These are phyloP conservation scores for Coccyzus lansbergi DNA, from an alignment of 2,797 vertebrate species.

Conservation along the genomic window DNA sequence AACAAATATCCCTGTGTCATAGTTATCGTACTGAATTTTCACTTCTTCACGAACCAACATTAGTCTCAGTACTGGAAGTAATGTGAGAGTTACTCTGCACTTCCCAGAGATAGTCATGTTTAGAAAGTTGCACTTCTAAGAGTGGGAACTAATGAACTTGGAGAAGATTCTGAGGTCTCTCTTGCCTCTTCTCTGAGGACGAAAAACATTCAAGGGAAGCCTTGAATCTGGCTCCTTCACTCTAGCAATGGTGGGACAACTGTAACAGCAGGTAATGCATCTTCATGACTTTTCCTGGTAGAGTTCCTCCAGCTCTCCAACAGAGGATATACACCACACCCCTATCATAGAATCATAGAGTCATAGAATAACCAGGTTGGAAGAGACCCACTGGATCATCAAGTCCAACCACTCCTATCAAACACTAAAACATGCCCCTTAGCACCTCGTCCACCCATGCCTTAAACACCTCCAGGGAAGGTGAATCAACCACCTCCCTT, in stretches of 20 bases:
- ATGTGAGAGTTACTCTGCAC: neutral
- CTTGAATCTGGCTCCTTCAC: neutral
- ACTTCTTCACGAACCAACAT: neutral
- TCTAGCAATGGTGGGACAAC: neutral
- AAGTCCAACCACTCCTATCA: too few species aligned
- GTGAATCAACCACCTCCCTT: too few species aligned
- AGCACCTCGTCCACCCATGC: too few species aligned
- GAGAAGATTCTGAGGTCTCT: neutral
- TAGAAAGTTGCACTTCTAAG: neutral
- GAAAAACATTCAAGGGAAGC: neutral
- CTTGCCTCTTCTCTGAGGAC: neutral
- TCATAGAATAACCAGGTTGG: too few species aligned
- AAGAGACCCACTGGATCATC: too few species aligned
- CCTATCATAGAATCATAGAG: too few species aligned
- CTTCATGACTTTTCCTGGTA: neutral
- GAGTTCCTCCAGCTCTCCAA: neutral
- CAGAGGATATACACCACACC: neutral
- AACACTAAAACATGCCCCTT: too few species aligned
- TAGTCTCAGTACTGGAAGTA: neutral
- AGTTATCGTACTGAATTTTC: neutral
- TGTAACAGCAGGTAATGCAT: neutral
- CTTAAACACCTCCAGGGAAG: too few species aligned
- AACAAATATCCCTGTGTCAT: neutral
- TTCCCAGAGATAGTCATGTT: neutral
- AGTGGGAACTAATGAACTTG: neutral